phyloP scores from a whole-genome alignment of 2,888 invertebrate species.

The Dasypolia templi region DNA sequence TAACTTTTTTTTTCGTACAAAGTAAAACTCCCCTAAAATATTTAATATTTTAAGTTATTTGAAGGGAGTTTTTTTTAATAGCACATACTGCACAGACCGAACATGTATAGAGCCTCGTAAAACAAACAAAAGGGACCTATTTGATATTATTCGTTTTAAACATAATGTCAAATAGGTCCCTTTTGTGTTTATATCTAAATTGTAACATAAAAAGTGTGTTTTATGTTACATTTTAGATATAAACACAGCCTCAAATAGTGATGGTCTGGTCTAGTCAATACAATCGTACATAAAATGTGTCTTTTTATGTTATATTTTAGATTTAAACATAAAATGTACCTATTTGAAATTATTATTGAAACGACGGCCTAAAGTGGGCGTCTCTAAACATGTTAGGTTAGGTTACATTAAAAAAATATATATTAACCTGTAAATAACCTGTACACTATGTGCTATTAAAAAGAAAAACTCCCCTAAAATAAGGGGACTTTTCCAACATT shows the following conservation, averaged over 20 bases:
- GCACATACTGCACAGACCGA: too few relatives aligned
- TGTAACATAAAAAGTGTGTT: background rate
- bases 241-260: too few relatives aligned
- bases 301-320: too few relatives aligned
- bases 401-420: too few relatives aligned
- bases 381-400: background rate
- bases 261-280: conserved; percentile 6
- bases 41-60: background rate
- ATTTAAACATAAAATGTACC: background rate
- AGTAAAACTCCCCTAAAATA: too few relatives aligned
- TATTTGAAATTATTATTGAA: background rate
- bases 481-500: background rate
- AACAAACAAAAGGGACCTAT: too few relatives aligned
- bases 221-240: background rate
- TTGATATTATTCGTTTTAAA: too few relatives aligned
- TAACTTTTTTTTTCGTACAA: background rate
- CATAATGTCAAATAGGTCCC: too few relatives aligned
- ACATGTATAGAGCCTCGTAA: too few relatives aligned
- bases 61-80: background rate
- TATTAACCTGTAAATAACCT: too few relatives aligned
- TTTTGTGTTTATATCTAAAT: too few relatives aligned
- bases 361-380: background rate
- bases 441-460: background rate
- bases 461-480: background rate
- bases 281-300: background rate